Percentiles rank a stretch among this genome's conserved stretches.
These are phyloP conservation scores for Ischnura elegans DNA, from an alignment of 2,888 invertebrate species.

Conservation along the genomic window DNA sequence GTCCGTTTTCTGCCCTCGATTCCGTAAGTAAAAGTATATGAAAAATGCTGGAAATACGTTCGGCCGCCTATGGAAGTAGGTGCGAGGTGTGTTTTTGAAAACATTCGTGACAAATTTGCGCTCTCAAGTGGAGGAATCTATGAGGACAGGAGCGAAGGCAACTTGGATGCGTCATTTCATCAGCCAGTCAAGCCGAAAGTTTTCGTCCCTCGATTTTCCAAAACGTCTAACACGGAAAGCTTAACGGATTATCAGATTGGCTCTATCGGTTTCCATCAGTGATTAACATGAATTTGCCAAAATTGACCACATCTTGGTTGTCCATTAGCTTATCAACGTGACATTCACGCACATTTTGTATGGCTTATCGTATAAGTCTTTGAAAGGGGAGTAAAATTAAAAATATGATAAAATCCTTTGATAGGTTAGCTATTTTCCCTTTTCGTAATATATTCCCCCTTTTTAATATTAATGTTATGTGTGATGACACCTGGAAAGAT, in stretches of 20 bases:
- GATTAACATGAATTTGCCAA: not conserved
- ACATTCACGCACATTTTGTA: not conserved
- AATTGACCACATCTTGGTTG: not conserved
- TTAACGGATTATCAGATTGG: not conserved
- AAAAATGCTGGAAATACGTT: not conserved
- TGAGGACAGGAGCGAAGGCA: not conserved
- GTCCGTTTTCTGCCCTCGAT: not conserved
- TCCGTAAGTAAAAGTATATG: constrained; percentile 7
- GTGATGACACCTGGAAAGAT: not conserved
- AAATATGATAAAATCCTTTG: not conserved
- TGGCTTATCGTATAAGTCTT: not conserved
- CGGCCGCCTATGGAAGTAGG: not conserved
- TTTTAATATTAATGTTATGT: not conserved
- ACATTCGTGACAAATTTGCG: not conserved
- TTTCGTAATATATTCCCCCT: not conserved
- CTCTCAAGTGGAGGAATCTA: not conserved
- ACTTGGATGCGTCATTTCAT: not conserved
- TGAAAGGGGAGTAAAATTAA: not conserved
- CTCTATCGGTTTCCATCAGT: not conserved
- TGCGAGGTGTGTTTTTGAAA: not conserved
- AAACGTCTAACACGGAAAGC: not conserved
- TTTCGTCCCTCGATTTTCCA: not conserved
- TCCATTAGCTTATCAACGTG: not conserved
- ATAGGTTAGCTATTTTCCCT: not conserved
- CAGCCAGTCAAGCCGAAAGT: not conserved